phyloP scores from a whole-genome alignment of 2,888 invertebrate genomes.

The Palloptera scutellata region DNA sequence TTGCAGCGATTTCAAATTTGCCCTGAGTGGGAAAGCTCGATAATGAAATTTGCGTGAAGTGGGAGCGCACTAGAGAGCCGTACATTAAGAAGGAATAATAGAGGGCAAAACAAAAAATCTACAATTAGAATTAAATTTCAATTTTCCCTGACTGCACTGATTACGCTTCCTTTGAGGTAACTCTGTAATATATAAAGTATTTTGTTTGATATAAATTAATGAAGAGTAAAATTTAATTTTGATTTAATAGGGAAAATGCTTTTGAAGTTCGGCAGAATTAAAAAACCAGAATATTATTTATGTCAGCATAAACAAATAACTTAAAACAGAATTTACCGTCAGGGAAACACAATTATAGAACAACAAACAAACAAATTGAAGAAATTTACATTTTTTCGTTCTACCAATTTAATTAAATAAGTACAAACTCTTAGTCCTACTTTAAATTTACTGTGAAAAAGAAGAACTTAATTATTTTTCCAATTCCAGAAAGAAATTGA shows the following conservation, averaged over 20 bases:
- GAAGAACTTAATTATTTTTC: too few relatives aligned
- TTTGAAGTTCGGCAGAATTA: not conserved
- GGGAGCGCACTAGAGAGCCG: too few relatives aligned
- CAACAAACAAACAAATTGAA: too few relatives aligned
- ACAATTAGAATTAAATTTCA: conserved; percentile 14
- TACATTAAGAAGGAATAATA: not conserved
- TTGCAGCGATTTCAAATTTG: conserved; percentile 35
- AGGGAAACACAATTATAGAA: too few relatives aligned
- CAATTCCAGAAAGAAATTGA: too few relatives aligned
- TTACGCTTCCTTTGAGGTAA: not conserved
- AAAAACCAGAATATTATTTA: not conserved
- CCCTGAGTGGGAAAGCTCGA: not conserved
- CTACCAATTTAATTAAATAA: too few relatives aligned
- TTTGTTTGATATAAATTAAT: conserved; percentile 51
- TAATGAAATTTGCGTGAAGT: too few relatives aligned
- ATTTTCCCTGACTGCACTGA: not conserved
- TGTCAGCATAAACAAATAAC: not conserved
- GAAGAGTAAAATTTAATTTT: conserved; percentile 53
- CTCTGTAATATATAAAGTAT: not conserved
- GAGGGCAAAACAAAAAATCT: not conserved
- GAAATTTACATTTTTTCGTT: too few relatives aligned
- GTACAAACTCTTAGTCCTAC: too few relatives aligned
- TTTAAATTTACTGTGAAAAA: too few relatives aligned
- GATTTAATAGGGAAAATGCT: conserved; percentile 38
- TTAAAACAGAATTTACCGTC: too few relatives aligned